phyloP scores from a whole-genome alignment of 2,888 invertebrate genomes.

The Eupithecia pulchellata region DNA sequence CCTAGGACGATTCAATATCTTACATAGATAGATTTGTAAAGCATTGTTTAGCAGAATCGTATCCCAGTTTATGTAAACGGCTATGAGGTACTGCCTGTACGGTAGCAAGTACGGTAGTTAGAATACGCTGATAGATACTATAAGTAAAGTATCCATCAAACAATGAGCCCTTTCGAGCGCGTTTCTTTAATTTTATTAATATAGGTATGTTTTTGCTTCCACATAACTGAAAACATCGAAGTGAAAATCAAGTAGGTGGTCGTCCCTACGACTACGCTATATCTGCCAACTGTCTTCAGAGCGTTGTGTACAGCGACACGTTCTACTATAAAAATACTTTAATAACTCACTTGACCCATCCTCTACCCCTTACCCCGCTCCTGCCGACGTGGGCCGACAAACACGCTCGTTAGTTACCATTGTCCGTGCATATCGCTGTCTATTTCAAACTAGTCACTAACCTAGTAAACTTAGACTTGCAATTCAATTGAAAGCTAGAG shows the following conservation, averaged over 20 bases:
- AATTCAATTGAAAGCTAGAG: constrained; percentile 37
- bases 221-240: not conserved
- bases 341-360: not conserved
- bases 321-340: not conserved
- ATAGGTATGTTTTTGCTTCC: not conserved
- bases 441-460: constrained; percentile 33
- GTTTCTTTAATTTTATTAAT: not conserved
- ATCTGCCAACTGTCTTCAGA: no score
- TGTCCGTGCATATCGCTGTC: constrained; percentile 45
- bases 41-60: no score
- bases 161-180: no score
- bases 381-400: constrained; percentile 29
- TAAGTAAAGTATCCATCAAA: no score
- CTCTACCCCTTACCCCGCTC: constrained; percentile 5
- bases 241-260: not conserved
- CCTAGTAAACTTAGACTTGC: constrained; percentile 45
- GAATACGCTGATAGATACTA: not conserved
- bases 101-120: not conserved
- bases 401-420: constrained; percentile 50
- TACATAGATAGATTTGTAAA: no score
- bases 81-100: no score
- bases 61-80: no score
- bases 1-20: no score
- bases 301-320: not conserved
- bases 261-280: not conserved